Percentiles rank a stretch among this genome's conserved stretches.
phyloP scores from a whole-genome alignment of 1,140 invertebrate genomes.

The Dendrolimus punctatus region DNA sequence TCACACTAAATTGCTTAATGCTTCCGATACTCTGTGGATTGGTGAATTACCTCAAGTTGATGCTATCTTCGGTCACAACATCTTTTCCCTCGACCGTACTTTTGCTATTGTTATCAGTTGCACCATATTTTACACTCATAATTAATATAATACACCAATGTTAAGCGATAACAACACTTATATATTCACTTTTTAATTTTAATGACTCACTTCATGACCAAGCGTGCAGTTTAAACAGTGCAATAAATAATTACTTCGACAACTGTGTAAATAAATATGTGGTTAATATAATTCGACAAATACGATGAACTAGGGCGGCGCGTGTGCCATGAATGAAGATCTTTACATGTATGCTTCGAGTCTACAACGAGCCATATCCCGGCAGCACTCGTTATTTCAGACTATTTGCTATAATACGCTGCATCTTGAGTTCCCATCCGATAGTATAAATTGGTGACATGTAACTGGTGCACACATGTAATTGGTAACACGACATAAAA shows the following conservation, averaged over 20 bases:
- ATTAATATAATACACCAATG: neutral
- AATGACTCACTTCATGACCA: too few relatives aligned
- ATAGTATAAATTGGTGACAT: too few relatives aligned
- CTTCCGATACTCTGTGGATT: slow-evolving; percentile 9
- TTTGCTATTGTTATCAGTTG: slow-evolving; percentile 36
- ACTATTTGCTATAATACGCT: neutral
- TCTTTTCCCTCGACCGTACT: slow-evolving; percentile 17
- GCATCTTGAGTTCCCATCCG: too few relatives aligned
- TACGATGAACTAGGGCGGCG: slow-evolving; percentile 10
- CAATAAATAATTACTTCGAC: slow-evolving; percentile 6
- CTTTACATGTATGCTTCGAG: slow-evolving; percentile 16
- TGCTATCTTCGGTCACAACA: slow-evolving; percentile 20
- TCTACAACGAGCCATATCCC: slow-evolving; percentile 2
- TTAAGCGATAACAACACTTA: too few relatives aligned
- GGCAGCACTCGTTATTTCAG: slow-evolving; percentile 2
- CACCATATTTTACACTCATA: slow-evolving; percentile 41
- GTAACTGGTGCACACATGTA: too few relatives aligned
- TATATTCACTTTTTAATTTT: too few relatives aligned
- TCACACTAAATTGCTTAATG: slow-evolving; percentile 12
- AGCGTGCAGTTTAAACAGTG: too few relatives aligned
- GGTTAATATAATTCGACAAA: slow-evolving; percentile 5
- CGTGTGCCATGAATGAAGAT: slow-evolving; percentile 21
- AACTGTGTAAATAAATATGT: slow-evolving; percentile 14
- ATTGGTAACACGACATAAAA: too few relatives aligned
- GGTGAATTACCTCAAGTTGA: slow-evolving; percentile 43